These are phyloP conservation scores for Etheostoma nigrum DNA, from an alignment of 2,797 vertebrate genomes.

Conservation along the genomic window DNA sequence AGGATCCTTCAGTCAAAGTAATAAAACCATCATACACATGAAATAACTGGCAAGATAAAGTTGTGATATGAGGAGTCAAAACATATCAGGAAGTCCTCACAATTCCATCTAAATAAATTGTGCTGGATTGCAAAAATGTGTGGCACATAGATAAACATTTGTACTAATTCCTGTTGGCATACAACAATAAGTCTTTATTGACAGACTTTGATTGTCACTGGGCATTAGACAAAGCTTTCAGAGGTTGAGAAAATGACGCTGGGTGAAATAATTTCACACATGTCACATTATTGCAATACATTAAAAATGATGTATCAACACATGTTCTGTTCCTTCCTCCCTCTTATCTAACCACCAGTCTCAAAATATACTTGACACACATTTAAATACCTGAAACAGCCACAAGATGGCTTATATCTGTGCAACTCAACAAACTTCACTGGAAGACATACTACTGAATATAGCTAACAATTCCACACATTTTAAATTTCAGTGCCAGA, in stretches of 20 bases:
- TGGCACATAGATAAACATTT: not conserved
- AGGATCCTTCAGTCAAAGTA: conserved; percentile 41
- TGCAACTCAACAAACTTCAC: conserved; percentile 46
- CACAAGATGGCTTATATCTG: conserved; percentile 63
- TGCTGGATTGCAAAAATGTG: not conserved
- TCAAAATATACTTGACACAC: conserved; percentile 53
- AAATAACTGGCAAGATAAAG: conserved; percentile 21
- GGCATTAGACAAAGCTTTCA: conserved; percentile 64
- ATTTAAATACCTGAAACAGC: conserved; percentile 62
- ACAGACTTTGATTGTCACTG: conserved; percentile 76
- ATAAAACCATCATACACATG: conserved; percentile 16
- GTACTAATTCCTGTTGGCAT: not conserved
- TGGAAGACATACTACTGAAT: conserved; percentile 44
- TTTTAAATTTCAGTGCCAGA: conserved; percentile 16
- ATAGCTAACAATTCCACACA: conserved; percentile 38
- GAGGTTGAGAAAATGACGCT: conserved; percentile 23
- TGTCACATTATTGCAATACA: conserved; percentile 48
- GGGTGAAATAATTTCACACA: conserved; percentile 36
- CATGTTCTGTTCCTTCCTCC: not conserved
- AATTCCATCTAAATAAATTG: not conserved
- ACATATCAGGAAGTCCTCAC: not conserved
- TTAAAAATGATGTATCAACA: conserved; percentile 16
- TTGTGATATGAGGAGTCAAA: not conserved
- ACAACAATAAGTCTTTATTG: conserved; percentile 69
- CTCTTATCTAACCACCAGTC: conserved; percentile 25